Base-by-base conservation (phyloP, 2,888 invertebrate genomes). In the Arge pagana region DNA sequence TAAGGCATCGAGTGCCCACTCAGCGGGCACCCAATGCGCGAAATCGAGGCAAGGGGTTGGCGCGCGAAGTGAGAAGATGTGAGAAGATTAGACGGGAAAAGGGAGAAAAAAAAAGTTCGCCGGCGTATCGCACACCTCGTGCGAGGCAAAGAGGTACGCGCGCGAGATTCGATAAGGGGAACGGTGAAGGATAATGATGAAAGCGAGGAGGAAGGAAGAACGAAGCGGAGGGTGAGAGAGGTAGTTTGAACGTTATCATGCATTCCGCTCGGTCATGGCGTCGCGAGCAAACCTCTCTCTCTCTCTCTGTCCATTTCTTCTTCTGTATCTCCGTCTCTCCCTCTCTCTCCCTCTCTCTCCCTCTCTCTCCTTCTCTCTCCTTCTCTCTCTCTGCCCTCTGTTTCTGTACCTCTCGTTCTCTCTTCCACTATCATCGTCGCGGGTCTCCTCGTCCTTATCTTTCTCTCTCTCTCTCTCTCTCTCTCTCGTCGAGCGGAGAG, bases 211-310 rank as follows among this genome's bases (percentile, higher is more conserved):
- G 28, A 36, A 21, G 54, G 48, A 30, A 40, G 19, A 28, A 28
- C 39, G 11, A 31, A 28, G 33, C 36, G 19, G 23, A 11, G 37
- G n/a, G 33, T 36, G 42, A 11, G 30, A 40, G 31, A 66, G 70
- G 72, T 72, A 72, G 72, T 70, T 70, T 66, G 61, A 66, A 30
- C 16, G 71, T 73, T 74, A 73, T 72, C 72, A 74, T 73, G 72
- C 72, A 74, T 74, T 73, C 73, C 70, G 71, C 67, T 68, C 68
- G 65, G 72, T 72, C 71, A 74, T 70, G 74, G 70, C 71, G 67
- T 68, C 63, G 66, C 50, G 51, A 63, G 60, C 62, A 61, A 63
- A 66, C 57, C 65, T 62, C 56, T 53, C 58, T 41, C 28, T 56
- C 45, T 50, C 59, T 58, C 60, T 55, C 53, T 54, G 49, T 54